Evolutionary conservation across 2,113 vertebrate genomes (phyloP).

Genomic region (Xenus cinereus): DNA sequence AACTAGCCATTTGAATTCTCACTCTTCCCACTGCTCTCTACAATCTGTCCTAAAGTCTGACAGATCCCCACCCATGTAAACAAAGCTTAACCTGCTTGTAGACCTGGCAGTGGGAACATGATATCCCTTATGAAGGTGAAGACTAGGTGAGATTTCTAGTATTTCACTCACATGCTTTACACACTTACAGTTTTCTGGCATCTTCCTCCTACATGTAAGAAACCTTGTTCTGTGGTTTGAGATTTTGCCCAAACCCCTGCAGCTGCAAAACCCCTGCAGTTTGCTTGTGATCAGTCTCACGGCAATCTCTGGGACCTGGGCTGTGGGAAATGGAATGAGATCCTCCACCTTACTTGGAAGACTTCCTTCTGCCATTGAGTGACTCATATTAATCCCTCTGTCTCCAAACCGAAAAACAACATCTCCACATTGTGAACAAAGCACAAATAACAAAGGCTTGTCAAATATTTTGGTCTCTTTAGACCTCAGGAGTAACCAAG

Average conservation of each 20-base stretch:
- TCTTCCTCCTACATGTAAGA: neutral
- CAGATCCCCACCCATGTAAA: neutral
- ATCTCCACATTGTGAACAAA: neutral
- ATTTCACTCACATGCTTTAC: neutral
- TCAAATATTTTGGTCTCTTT: neutral
- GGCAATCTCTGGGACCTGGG: neutral
- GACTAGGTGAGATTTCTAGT: neutral
- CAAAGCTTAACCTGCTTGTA: neutral
- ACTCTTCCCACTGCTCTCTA: neutral
- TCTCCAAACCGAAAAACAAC: neutral
- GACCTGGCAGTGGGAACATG: neutral
- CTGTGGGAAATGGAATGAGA: neutral
- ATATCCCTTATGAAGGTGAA: neutral
- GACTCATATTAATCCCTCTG: neutral
- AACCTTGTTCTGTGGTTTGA: neutral
- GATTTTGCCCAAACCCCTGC: neutral
- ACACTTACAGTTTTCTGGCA: neutral
- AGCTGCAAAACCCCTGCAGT: neutral
- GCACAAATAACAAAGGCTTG: neutral
- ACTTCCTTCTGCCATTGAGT: neutral
- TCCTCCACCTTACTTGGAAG: neutral
- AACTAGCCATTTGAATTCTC: neutral
- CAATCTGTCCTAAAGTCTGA: neutral
- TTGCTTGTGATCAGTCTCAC: neutral
- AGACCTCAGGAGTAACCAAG: neutral